phyloP scores from a whole-genome alignment of 2,797 vertebrate genomes.

The Anguilla megastoma region DNA sequence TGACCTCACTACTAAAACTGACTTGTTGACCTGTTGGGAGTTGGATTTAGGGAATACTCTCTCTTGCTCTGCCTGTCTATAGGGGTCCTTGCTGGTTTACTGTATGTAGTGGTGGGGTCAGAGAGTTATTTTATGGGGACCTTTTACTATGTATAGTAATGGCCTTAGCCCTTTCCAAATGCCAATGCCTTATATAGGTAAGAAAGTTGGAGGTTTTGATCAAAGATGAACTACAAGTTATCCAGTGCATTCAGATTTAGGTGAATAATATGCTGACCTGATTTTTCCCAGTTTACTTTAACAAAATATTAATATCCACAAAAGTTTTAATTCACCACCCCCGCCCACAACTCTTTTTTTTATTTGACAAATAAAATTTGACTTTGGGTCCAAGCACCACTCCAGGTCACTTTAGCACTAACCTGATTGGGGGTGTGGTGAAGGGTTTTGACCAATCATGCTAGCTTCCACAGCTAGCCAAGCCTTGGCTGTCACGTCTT shows the following conservation, averaged over 20 bases:
- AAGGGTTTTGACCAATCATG: not conserved
- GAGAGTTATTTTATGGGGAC: not conserved
- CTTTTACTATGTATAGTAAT: not conserved
- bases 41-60: not conserved
- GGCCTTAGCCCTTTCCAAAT: not conserved
- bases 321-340: not conserved
- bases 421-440: not conserved
- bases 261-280: not conserved
- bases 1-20: not conserved
- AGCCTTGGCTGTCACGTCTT: not conserved
- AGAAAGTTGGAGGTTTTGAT: not conserved
- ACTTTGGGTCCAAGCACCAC: not conserved
- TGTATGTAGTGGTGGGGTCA: not conserved
- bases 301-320: not conserved
- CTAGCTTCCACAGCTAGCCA: not conserved
- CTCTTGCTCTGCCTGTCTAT: not conserved
- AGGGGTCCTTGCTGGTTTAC: not conserved
- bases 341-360: not conserved
- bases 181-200: not conserved
- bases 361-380: too few species aligned
- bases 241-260: not conserved
- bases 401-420: not conserved
- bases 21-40: constrained; percentile 2
- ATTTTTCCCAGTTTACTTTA: not conserved
- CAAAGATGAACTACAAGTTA: not conserved